These are phyloP conservation scores for Monodelphis domestica DNA, from an alignment of 2,797 vertebrate genomes.

Conservation along the genomic window DNA sequence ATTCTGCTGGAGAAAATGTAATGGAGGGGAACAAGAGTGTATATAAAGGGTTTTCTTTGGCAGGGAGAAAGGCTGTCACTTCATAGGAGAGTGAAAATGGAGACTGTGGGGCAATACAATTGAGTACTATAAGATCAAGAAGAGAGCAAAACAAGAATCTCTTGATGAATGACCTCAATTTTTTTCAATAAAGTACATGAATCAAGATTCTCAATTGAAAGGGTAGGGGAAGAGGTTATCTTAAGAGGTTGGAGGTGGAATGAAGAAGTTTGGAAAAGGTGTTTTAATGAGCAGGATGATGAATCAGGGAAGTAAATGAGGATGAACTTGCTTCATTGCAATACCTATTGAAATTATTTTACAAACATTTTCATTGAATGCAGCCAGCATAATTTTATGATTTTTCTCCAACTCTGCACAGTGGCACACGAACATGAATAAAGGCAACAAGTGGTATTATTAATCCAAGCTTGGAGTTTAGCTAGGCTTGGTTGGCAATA, in stretches of 20 bases:
- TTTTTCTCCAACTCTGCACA: not conserved
- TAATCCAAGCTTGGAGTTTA: not conserved
- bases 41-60: not conserved
- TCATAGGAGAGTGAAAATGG: not conserved
- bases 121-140: not conserved
- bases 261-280: not conserved
- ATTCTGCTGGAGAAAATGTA: too few species aligned
- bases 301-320: not conserved
- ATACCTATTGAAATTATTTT: not conserved
- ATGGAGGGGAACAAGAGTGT: too few species aligned
- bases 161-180: not conserved
- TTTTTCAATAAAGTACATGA: not conserved
- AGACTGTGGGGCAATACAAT: not conserved
- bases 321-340: not conserved
- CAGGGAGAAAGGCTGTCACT: not conserved
- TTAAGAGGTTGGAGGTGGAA: not conserved
- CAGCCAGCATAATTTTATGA: not conserved
- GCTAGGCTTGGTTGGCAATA: not conserved
- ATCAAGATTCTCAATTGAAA: not conserved
- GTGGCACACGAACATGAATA: not conserved
- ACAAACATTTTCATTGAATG: not conserved
- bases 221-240: not conserved
- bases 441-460: not conserved
- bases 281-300: not conserved
- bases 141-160: not conserved